Conservation (phyloP, 2,113 vertebrate species). For the Hydrochoerus hydrochaeris region DNA sequence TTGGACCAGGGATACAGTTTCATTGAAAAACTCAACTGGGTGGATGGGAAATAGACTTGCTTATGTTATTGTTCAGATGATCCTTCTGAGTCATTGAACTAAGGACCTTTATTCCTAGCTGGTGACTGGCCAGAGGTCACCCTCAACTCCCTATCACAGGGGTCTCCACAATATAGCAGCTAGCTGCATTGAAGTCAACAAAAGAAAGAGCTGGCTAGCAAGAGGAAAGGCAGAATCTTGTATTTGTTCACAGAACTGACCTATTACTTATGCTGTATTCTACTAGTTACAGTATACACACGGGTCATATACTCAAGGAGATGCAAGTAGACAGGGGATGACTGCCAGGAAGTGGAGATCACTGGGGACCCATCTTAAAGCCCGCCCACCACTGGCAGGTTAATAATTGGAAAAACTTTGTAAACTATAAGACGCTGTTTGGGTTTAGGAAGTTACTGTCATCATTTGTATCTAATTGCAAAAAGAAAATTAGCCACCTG, state of each 20-base stretch:
- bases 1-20: background rate
- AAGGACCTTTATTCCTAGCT: background rate
- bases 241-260: background rate
- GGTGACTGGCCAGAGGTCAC: background rate
- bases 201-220: background rate
- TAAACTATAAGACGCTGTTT: background rate
- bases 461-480: background rate
- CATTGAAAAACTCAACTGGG: background rate
- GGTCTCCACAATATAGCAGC: background rate
- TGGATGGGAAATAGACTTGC: background rate
- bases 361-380: background rate
- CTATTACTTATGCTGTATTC: background rate
- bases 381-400: fast-evolving
- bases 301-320: background rate
- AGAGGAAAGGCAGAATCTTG: background rate
- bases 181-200: background rate
- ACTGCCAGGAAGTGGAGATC: background rate
- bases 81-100: background rate
- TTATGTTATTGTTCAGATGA: background rate
- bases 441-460: background rate
- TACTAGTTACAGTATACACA: background rate
- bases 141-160: background rate
- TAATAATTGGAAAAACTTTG: background rate
- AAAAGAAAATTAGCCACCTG: background rate
- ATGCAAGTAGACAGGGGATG: background rate